Evolutionary conservation across 2,888 invertebrate genomes (phyloP), one percentile per base, ranked within the genome.

Genomic region (Parascotia fuliginaria): DNA sequence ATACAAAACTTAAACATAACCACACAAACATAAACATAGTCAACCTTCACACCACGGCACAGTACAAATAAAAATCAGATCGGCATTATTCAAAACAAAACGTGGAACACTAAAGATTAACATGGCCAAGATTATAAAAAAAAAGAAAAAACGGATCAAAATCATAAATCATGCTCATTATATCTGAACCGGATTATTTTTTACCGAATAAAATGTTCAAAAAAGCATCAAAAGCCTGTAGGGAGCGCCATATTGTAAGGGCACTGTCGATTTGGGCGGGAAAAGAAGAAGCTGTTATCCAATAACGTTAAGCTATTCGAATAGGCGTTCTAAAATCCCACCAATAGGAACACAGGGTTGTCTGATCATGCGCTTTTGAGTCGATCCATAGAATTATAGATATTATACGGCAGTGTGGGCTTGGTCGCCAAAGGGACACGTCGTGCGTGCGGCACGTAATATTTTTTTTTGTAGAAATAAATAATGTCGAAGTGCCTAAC

Each of bases 101-200:
- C 76, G 78, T 74, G 82, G 81, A 87, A 87, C 85, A 82, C 79
- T 70, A 81, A 81, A 89, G 87, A 88, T 87, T 87, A 89, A 88
- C 87, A 87, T 83, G 80, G 75, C 78, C n/a, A 80, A 87, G 86
- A 89, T 88, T 87, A 88, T 63, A 63, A 33, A 49, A 44, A 50
- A 65, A 48, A 82, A 82, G 79, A 73, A 75, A 79, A 71, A 73
- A 79, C 82, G 83, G 87, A 87, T 87, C 89, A 85, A 86, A 87
- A 87, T 81, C 90, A 89, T 92, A 92, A 92, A 92, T 92, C 92
- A 91, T 90, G 85, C 89, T 90, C 92, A 91, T 91, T 92, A 92
- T 92, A 86, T 87, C 85, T 83, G 81, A 89, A 91, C 91, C 84
- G 89, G 91, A 90, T 91, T 91, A 92, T 91, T 90, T 91, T 89